Conservation (phyloP, 2,113 vertebrate species). For the Oceanites oceanicus region DNA sequence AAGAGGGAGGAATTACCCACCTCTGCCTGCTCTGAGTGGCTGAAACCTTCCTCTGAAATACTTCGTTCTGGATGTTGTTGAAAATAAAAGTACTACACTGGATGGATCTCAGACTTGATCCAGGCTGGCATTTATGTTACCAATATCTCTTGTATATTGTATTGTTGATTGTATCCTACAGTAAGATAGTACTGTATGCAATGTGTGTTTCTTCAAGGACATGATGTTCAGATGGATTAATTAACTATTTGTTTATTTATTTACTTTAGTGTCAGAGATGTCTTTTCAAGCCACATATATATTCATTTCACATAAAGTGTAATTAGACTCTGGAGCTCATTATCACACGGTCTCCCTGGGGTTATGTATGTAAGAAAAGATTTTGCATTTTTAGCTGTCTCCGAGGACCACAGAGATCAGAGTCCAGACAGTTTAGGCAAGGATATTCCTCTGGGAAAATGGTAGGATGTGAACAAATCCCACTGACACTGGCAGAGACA, state of each 20-base stretch:
- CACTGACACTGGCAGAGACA: neutral
- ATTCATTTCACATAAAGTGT: neutral
- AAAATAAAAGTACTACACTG: neutral
- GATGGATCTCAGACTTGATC: neutral
- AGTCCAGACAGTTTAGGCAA: neutral
- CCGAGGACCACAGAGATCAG: neutral
- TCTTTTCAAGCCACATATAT: neutral
- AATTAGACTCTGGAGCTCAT: neutral
- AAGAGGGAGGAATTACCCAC: slow-evolving; percentile 39
- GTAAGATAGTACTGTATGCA: neutral
- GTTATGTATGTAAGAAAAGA: neutral
- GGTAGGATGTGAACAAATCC: neutral
- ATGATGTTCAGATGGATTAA: neutral
- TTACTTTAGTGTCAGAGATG: neutral
- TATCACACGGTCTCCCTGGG: neutral
- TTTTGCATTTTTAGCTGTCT: neutral
- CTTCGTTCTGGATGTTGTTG: neutral
- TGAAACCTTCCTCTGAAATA: slow-evolving; percentile 34
- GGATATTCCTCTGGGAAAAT: neutral
- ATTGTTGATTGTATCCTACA: neutral
- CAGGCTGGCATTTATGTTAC: neutral
- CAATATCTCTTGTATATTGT: neutral
- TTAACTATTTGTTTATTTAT: neutral
- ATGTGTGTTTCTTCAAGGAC: neutral
- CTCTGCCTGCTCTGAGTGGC: neutral